Conservation (phyloP, 2,113 vertebrate species). For the Caranx melampygus region DNA sequence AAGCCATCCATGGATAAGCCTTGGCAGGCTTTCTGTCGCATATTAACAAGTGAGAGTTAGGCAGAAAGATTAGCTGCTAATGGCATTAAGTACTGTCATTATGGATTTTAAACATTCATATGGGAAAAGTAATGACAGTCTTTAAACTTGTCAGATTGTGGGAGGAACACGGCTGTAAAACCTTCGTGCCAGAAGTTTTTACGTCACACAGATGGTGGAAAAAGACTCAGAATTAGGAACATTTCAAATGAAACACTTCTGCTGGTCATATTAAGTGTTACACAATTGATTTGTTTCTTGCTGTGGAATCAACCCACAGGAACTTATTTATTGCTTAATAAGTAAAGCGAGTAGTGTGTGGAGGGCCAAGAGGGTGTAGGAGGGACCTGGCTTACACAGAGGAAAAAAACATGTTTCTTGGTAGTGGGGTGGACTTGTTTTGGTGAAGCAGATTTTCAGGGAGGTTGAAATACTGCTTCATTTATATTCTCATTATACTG, state of each 20-base stretch:
- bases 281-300: slow-evolving; percentile 48
- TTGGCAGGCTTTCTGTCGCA: slow-evolving; percentile 20
- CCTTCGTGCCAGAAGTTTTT: slow-evolving; percentile 15
- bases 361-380: slow-evolving; percentile 53
- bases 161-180: slow-evolving; percentile 53
- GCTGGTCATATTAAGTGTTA: slow-evolving; percentile 44
- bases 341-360: slow-evolving; percentile 27
- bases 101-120: slow-evolving; percentile 39
- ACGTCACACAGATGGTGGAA: slow-evolving; percentile 53
- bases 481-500: slow-evolving; percentile 18
- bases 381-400: slow-evolving; percentile 39
- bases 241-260: slow-evolving; percentile 48
- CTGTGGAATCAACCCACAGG: slow-evolving; percentile 37
- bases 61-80: slow-evolving; percentile 22
- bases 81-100: slow-evolving; percentile 28
- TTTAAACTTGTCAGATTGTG: slow-evolving; percentile 31
- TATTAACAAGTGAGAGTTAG: slow-evolving; percentile 21
- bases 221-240: slow-evolving; percentile 36
- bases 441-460: slow-evolving; percentile 7
- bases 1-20: slow-evolving; percentile 26
- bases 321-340: slow-evolving; percentile 33
- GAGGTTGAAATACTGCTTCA: slow-evolving; percentile 1
- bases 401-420: slow-evolving; percentile 39
- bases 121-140: slow-evolving; percentile 45
- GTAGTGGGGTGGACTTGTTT: slow-evolving; percentile 35